These are phyloP conservation scores for Podarcis lilfordi DNA, from an alignment of 2,797 vertebrate species.

Conservation along the genomic window DNA sequence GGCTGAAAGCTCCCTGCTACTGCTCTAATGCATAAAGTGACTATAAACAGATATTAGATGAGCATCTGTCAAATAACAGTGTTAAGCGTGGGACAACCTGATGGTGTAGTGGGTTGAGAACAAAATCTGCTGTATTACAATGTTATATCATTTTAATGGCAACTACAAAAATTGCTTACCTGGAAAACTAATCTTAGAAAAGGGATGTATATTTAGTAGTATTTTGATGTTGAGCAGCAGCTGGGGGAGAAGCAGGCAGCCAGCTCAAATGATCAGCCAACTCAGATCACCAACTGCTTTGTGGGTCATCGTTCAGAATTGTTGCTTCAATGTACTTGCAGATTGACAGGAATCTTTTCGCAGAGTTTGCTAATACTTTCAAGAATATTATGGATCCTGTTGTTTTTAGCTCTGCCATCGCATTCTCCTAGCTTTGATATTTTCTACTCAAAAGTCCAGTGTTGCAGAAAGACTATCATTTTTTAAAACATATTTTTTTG, in stretches of 20 bases:
- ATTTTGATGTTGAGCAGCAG: conserved; percentile 75
- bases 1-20: too few relatives aligned
- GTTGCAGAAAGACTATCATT: not conserved
- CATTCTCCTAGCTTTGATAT: not conserved
- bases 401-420: not conserved
- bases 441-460: not conserved
- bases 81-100: conserved; percentile 28
- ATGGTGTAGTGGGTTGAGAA: conserved; percentile 45
- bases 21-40: not conserved
- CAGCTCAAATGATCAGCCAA: conserved; percentile 49
- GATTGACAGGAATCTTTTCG: not conserved
- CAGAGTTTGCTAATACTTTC: conserved; percentile 31
- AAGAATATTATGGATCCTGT: not conserved
- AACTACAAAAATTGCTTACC: conserved; percentile 73
- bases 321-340: conserved; percentile 9
- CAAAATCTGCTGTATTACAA: conserved; percentile 58
- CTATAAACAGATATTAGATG: not conserved
- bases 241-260: conserved; percentile 63
- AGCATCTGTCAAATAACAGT: not conserved
- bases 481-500: not conserved
- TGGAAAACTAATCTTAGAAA: conserved; percentile 77
- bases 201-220: conserved; percentile 76
- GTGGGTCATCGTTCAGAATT: conserved; percentile 26
- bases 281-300: conserved; percentile 39
- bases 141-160: conserved; percentile 61